Base-by-base conservation (phyloP, 2,113 vertebrate species). In the Actinemys pallida region DNA sequence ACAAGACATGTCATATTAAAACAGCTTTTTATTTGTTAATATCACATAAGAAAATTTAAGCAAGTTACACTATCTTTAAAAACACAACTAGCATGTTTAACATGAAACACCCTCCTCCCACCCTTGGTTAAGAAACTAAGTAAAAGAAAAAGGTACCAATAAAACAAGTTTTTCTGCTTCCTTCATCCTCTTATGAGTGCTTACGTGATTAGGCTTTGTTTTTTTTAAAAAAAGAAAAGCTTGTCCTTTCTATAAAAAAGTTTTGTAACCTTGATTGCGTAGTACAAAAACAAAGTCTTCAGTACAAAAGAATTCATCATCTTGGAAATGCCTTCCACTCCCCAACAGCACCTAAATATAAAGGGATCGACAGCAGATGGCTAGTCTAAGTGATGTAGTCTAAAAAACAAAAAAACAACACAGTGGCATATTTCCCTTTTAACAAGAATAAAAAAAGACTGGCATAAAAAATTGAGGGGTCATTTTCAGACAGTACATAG, bases 31-130 rank as follows among this genome's bases (percentile, higher is more conserved):
- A 97, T 96, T 97, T 95, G 91, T 98, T 97, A 98, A 94, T 97
- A 97, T 91, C 50, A 97, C 16, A 27, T 96, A 96, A 87, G 90
- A 97, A 93, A 98, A 96, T 96, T 95, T 96, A 98, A 97, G 94
- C 94, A 95, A 96, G 94, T 98, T 98, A 98, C 72, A 94, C 95
- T 98, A 98, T 62, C 92, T 97, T 98, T 95, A 98, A 97, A 94
- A 98, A 89, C 94, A 97, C 89, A 96, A 49, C 91, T 97, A 98
- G 92, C 22, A 57, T 22, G 0, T 95, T 90, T 95, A 97, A 97
- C 86, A 88, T 81, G 91, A 96, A 93, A 57, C 87, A 56, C 89
- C 27, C 10, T 81, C 90, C 81, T 57, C 78, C n/a, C 13, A 24
- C 52, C 47, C n/a, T 14, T 81, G 89, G 85, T 89, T 96, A 97